Evolutionary conservation across 2,888 invertebrate species (phyloP).

Genomic region (Sympetrum striolatum): DNA sequence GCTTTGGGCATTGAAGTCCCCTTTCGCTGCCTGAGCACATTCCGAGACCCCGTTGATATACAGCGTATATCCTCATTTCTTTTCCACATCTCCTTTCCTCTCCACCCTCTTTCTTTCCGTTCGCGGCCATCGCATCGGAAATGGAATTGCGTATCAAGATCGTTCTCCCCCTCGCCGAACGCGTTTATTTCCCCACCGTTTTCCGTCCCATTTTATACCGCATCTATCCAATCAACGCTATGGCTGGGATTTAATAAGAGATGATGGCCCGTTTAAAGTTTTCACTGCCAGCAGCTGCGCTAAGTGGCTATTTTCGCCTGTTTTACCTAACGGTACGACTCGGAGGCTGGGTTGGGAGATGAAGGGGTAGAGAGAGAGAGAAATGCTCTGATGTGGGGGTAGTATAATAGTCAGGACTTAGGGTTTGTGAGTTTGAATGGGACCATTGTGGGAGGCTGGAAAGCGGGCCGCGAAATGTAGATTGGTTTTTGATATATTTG

Average conservation of each 20-base stretch:
- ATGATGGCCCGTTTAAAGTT: conserved; percentile 2
- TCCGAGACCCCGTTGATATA: not conserved
- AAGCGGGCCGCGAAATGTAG: no score
- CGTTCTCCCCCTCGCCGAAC: not conserved
- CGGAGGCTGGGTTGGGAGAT: not conserved
- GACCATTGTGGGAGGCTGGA: no score
- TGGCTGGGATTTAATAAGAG: conserved; percentile 26
- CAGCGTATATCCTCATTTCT: not conserved
- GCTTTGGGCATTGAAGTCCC: not conserved
- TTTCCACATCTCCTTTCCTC: not conserved
- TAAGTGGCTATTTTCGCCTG: not conserved
- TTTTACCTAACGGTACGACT: not conserved
- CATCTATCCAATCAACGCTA: conserved; percentile 8
- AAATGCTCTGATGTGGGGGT: not conserved
- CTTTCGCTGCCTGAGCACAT: not conserved
- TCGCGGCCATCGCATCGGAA: not conserved
- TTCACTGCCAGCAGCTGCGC: conserved; percentile 1
- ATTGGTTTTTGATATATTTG: no score
- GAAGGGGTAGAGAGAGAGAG: not conserved
- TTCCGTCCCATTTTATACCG: not conserved
- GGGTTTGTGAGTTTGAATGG: no score
- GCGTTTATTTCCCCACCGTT: not conserved
- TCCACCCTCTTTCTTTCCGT: not conserved
- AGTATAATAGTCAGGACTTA: no score
- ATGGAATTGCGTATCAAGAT: conserved; percentile 32